Conservation (phyloP, 92 coral and sea anemone species). For the Zoanthus sansibaricus region DNA sequence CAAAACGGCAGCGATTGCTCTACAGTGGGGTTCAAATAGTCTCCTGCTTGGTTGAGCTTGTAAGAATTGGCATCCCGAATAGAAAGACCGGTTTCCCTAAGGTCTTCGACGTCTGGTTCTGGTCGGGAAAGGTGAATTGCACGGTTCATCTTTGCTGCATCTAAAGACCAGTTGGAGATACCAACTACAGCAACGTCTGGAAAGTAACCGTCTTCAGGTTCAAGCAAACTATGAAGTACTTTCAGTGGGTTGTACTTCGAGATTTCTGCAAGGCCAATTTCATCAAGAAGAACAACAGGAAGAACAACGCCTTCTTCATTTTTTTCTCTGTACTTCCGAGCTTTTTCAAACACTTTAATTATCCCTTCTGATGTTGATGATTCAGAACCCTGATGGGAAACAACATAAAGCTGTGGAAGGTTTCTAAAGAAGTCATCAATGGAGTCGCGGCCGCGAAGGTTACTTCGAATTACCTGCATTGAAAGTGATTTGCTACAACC, state of each 20-base stretch:
- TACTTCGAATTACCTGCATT: slow-evolving; percentile 93
- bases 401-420: slow-evolving; percentile 93
- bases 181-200: slow-evolving; percentile 99
- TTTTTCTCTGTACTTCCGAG: slow-evolving; percentile 85
- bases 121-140: slow-evolving; percentile 98
- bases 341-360: slow-evolving; percentile 94
- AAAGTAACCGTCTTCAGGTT: slow-evolving; percentile 81
- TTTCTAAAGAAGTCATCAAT: slow-evolving; percentile 79
- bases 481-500: slow-evolving; percentile 99
- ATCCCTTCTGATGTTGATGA: slow-evolving; percentile 98
- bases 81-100: slow-evolving; percentile 91
- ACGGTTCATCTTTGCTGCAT: slow-evolving; percentile 99
- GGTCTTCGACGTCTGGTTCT: slow-evolving; percentile 87
- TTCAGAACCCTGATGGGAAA: slow-evolving; percentile 97
- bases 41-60: slow-evolving; percentile 9
- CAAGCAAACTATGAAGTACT: slow-evolving; percentile 93
- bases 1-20: neutral
- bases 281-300: slow-evolving; percentile 97
- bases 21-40: neutral
- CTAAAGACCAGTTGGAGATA: slow-evolving; percentile 97
- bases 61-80: slow-evolving; percentile 67
- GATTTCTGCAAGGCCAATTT: slow-evolving; percentile 96
- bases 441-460: slow-evolving; percentile 91
- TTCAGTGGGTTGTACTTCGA: slow-evolving; percentile 97
- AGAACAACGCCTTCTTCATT: slow-evolving; percentile 80